These are phyloP conservation scores for Euplexia lucipara DNA, from an alignment of 2,888 invertebrate genomes.

Conservation along the genomic window DNA sequence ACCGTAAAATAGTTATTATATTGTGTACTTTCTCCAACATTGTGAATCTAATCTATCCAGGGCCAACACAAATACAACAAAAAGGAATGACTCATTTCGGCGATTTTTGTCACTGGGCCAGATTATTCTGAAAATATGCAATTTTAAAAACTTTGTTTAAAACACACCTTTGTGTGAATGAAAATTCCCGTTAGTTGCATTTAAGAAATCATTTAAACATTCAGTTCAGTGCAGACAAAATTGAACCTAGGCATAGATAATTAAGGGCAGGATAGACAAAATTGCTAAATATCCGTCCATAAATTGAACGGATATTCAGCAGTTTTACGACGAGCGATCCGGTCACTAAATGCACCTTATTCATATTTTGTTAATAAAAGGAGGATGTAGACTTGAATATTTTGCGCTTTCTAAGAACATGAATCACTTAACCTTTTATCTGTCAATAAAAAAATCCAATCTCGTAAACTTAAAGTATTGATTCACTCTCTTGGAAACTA, in stretches of 20 bases:
- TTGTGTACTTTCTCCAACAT: too few species aligned
- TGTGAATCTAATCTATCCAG: too few species aligned
- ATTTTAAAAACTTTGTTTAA: too few species aligned
- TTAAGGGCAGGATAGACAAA: neutral
- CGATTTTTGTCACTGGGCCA: too few species aligned
- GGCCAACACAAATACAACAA: too few species aligned
- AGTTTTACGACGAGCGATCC: slow-evolving; percentile 1
- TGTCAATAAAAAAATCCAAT: slow-evolving; percentile 22
- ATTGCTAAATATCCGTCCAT: slow-evolving; percentile 19
- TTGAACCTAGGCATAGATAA: neutral
- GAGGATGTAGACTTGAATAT: neutral
- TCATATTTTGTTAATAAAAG: neutral
- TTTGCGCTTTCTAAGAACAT: slow-evolving; percentile 20
- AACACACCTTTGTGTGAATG: too few species aligned
- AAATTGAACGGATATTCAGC: slow-evolving; percentile 25
- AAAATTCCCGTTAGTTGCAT: too few species aligned
- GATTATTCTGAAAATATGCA: too few species aligned
- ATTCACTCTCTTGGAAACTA: slow-evolving; percentile 40
- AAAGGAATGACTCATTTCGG: too few species aligned
- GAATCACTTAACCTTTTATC: slow-evolving; percentile 23
- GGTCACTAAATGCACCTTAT: neutral
- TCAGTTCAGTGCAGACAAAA: neutral
- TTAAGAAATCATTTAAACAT: neutral
- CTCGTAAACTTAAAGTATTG: slow-evolving; percentile 32
- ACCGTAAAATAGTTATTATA: too few species aligned